phyloP scores from a whole-genome alignment of 53 echinoderm and acorn worm species.

The Zoroaster sp. region DNA sequence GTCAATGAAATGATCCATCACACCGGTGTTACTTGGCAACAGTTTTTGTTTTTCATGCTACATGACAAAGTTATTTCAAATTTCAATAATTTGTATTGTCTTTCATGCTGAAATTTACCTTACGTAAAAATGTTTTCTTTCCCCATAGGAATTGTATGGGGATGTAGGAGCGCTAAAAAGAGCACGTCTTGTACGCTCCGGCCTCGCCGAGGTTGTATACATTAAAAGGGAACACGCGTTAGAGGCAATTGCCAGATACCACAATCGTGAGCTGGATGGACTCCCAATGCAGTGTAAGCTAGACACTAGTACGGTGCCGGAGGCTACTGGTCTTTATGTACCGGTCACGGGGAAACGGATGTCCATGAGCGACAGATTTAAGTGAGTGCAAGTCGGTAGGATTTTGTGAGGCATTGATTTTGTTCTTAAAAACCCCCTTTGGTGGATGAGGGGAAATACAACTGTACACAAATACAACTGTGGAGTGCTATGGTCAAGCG shows the following conservation, averaged over 20 bases:
- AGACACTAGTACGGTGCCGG: slow-evolving; percentile 77
- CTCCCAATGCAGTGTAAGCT: slow-evolving; percentile 97
- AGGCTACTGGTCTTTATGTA: slow-evolving; percentile 36
- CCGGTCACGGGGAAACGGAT: slow-evolving; percentile 51
- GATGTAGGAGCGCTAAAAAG: slow-evolving; percentile 78
- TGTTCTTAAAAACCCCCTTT: too few relatives aligned
- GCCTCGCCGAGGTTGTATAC: slow-evolving; percentile 89
- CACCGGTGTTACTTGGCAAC: too few relatives aligned
- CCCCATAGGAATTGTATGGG: slow-evolving; percentile 84
- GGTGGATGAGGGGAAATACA: too few relatives aligned
- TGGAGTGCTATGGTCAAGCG: too few relatives aligned
- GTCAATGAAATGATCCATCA: too few relatives aligned
- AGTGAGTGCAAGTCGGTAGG: slow-evolving; percentile 60
- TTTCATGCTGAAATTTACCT: too few relatives aligned
- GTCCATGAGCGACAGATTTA: slow-evolving; percentile 90
- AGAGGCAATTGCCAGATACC: slow-evolving; percentile 88
- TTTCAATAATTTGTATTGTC: too few relatives aligned
- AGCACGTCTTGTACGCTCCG: slow-evolving; percentile 78
- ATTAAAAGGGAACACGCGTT: slow-evolving; percentile 76
- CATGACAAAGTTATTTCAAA: too few relatives aligned
- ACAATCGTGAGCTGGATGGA: slow-evolving; percentile 94
- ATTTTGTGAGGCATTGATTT: background rate
- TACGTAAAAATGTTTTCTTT: too few relatives aligned
- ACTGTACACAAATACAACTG: too few relatives aligned
- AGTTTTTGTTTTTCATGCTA: too few relatives aligned